phyloP scores from a whole-genome alignment of 1,140 invertebrate genomes.

The Tetranychus cinnabarinus region DNA sequence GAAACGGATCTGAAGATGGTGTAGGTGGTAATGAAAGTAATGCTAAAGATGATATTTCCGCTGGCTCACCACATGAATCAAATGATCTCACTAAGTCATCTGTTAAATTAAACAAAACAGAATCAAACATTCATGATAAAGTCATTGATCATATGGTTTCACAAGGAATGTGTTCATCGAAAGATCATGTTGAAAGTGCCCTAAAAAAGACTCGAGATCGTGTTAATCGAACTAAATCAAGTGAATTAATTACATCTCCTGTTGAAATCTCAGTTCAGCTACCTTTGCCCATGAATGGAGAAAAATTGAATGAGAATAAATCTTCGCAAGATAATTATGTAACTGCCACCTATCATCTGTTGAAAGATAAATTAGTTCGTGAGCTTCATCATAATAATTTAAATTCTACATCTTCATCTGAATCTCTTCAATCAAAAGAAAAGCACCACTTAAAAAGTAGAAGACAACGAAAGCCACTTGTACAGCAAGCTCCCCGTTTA shows the following conservation, averaged over 20 bases:
- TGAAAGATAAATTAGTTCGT: constrained; percentile 10
- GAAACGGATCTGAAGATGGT: neutral
- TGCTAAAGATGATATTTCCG: neutral
- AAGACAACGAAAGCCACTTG: neutral
- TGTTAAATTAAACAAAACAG: neutral
- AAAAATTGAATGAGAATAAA: neutral
- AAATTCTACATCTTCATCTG: neutral
- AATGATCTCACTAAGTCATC: neutral
- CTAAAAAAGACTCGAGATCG: neutral
- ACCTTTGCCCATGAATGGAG: neutral
- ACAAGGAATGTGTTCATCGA: constrained; percentile 3
- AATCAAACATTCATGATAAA: constrained; percentile 2
- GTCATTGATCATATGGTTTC: constrained; percentile 8
- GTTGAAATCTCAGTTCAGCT: neutral
- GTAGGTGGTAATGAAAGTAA: neutral
- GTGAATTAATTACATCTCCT: neutral
- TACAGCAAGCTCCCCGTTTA: neutral
- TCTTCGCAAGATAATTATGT: constrained; percentile 1
- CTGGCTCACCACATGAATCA: neutral
- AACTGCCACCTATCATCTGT: constrained; percentile 11
- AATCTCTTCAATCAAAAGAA: neutral
- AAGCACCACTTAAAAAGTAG: neutral
- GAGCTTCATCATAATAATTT: constrained; percentile 3
- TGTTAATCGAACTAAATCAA: neutral
- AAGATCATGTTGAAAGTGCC: constrained; percentile 6